Evolutionary conservation across 1,140 invertebrate genomes (phyloP).

Genomic region (Oedothorax gibbosus): DNA sequence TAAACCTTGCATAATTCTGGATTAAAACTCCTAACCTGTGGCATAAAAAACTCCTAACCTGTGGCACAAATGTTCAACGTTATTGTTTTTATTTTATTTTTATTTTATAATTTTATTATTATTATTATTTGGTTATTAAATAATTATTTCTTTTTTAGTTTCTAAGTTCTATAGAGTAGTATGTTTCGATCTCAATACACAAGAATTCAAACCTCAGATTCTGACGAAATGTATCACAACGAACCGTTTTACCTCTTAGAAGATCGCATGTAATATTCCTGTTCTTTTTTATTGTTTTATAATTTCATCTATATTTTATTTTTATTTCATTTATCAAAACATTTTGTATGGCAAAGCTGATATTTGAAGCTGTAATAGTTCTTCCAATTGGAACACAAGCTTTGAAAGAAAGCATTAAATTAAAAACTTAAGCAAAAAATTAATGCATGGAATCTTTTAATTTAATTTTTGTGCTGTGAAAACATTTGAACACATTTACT

Average conservation of each 20-base stretch:
- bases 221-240: constrained; percentile 7
- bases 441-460: not conserved
- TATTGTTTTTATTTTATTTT: too few species aligned
- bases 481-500: not conserved
- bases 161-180: not conserved
- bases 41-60: too few species aligned
- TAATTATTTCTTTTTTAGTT: too few species aligned
- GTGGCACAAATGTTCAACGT: too few species aligned
- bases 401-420: too few species aligned
- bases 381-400: too few species aligned
- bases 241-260: constrained; percentile 34
- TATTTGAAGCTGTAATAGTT: too few species aligned
- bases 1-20: too few species aligned
- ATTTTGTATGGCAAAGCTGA: not conserved
- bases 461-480: not conserved
- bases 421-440: too few species aligned
- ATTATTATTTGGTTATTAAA: too few species aligned
- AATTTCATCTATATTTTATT: constrained; percentile 44
- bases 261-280: constrained; percentile 62
- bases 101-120: too few species aligned
- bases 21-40: too few species aligned
- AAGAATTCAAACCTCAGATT: constrained; percentile 24
- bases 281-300: not conserved
- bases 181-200: constrained; percentile 31
- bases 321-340: not conserved